Base-by-base conservation (phyloP, 2,113 vertebrate genomes). In the Embiotoca jacksoni region DNA sequence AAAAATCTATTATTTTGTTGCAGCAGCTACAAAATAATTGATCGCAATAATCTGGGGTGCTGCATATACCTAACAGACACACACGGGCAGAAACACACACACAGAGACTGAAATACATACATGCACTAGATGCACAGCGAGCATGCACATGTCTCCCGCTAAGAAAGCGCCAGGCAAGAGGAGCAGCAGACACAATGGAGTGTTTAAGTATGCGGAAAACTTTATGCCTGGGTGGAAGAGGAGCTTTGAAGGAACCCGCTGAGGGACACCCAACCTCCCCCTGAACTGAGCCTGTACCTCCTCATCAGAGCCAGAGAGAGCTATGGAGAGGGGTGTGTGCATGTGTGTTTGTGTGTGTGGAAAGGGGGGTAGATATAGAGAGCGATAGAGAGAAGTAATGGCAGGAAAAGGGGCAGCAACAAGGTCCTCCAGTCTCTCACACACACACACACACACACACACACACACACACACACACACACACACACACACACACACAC, bases 161-260 rank as follows among this genome's bases (percentile, higher is more conserved):
- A 44, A 66, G 69, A 87, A 86, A 81, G 79, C 70, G 74, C 56
- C 32, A 36, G 77, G 85, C 74, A 52, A 72, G 58, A 81, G 80
- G 68, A 82, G 71, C 75, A 80, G 81, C 75, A 87, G 86, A 91
- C 88, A 91, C 91, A 92, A 91, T 91, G 86, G 72, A 54, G 86
- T 91, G 86, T 91, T 92, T 91, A 88, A 91, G 86, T 91, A 93
- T 93, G 92, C 86, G 81, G 84, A 80, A 89, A 93, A 92, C 88
- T 93, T 93, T 89, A 87, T 86, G 90, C 88, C 91, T 90, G 92
- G 77, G 79, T 90, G 81, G 85, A 91, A 88, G 87, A 81, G 69
- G 73, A 91, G 87, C 92, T 94, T 93, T 92, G 90, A 93, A 89
- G 89, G 86, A 93, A 93, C 89, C 80, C 92, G 56, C 94, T 85